phyloP scores from a whole-genome alignment of 2,888 invertebrate genomes.

The Yponomeuta sedellus region DNA sequence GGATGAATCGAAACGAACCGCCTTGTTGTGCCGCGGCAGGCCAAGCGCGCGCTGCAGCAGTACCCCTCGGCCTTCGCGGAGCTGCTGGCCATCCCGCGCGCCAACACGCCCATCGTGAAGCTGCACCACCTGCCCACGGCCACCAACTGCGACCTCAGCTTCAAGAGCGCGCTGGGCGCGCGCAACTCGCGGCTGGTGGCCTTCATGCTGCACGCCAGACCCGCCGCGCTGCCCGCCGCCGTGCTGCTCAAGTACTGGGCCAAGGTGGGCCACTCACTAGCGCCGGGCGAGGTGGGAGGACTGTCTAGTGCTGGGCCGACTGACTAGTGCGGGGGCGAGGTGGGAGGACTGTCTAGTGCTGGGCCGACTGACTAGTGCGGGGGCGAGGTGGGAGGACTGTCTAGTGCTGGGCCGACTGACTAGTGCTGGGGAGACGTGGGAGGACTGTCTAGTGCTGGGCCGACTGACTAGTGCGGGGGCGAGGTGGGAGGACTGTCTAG shows the following conservation, averaged over 20 bases:
- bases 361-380: conserved; percentile 78
- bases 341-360: no score
- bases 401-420: conserved; percentile 22
- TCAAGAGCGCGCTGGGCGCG: conserved; percentile 82
- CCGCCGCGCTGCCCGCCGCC: conserved; percentile 76
- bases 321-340: no score
- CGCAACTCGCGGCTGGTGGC: conserved; percentile 81
- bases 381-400: conserved; percentile 61
- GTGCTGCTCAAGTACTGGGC: conserved; percentile 86
- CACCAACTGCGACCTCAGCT: conserved; percentile 83
- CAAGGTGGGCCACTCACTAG: conserved; percentile 70
- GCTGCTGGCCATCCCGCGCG: conserved; percentile 79
- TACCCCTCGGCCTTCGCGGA: conserved; percentile 66
- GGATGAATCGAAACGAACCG: not conserved
- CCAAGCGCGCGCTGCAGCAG: conserved; percentile 54
- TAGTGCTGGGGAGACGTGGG: conserved; percentile 75
- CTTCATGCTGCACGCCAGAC: conserved; percentile 76
- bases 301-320: no score
- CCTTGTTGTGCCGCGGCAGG: conserved; percentile 23
- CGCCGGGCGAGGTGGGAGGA: no score
- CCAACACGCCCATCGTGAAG: conserved; percentile 87
- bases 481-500: no score
- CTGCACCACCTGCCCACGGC: conserved; percentile 78
- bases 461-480: no score
- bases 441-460: conserved; percentile 60